Evolutionary conservation across 1,140 invertebrate species (phyloP), one percentile per base, ranked within the genome.

Genomic region (Phymorhynchus buccinoides): DNA sequence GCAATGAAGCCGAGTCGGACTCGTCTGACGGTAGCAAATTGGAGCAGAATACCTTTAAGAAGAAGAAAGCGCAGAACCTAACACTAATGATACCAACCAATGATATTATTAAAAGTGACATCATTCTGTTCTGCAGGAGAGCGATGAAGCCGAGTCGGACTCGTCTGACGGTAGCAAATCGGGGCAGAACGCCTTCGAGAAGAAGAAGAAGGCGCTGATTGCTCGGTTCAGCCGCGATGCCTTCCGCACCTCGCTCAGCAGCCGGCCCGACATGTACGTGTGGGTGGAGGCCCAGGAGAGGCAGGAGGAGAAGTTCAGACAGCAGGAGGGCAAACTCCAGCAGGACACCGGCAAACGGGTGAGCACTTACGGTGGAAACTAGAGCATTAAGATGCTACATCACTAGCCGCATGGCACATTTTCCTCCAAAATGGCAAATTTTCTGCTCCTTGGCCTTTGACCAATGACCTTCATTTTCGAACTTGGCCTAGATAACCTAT

Each of bases 251-350:
- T 99, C 97, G 0, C 94, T 96, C 35, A 95, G 95, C 35, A 96
- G 96, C 84, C 95, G 95, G 93, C 89, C 91, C 2, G 91, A 92
- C 78, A 95, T 95, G 86, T 94, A 94, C 87, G 94, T 95, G 85
- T 98, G 97, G 97, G 94, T 96, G 81, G 97, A 97, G 91, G 97
- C 96, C 4, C 96, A 96, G 37, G 97, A 97, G 88, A 94, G 95
- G 87, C 88, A 89, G 56, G 90, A 93, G 83, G 90, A 91, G 22
- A 84, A 87, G 77, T 87, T 86, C 39, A 81, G 84, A 83, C 62
- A 78, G 71, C 30, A 71, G 68, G 68, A 71, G 35, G 68, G 37
- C n/a, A 71, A 62, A 27, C n/a, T 62, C n/a, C 22, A 62, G n/a
- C 56, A 62, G 7, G 56, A n/a, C n/a, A n/a, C n/a, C n/a, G n/a